Evolutionary conservation across 1,140 invertebrate species (phyloP).

Genomic region (Battus philenor): DNA sequence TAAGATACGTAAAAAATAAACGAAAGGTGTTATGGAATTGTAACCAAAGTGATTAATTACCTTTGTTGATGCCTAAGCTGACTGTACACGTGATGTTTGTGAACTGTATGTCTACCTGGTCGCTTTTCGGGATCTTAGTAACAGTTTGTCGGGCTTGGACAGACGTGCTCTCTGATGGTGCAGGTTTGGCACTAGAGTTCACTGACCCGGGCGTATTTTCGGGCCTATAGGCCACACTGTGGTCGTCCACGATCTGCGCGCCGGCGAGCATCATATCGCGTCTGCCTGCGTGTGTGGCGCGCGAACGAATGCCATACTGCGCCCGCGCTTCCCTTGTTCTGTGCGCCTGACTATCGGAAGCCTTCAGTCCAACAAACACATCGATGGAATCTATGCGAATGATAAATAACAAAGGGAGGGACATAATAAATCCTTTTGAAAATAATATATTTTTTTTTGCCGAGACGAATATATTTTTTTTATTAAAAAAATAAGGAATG

Average conservation of each 20-base stretch:
- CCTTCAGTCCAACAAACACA: too few species aligned
- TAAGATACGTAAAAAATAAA: too few species aligned
- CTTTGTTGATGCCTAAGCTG: constrained; percentile 82
- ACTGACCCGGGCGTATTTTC: constrained; percentile 16
- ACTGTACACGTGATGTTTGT: constrained; percentile 83
- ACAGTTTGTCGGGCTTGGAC: constrained; percentile 34
- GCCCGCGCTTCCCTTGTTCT: constrained; percentile 16
- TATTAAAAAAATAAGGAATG: too few species aligned
- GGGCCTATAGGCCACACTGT: constrained; percentile 39
- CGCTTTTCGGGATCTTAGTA: constrained; percentile 67
- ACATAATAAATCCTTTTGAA: too few species aligned
- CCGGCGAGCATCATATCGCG: constrained; percentile 63
- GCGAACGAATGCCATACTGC: constrained; percentile 30
- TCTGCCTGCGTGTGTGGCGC: constrained; percentile 32
- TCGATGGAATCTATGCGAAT: too few species aligned
- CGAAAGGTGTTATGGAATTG: too few species aligned
- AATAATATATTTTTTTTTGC: too few species aligned
- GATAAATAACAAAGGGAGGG: too few species aligned
- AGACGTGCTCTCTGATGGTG: constrained; percentile 13
- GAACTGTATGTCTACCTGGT: constrained; percentile 83
- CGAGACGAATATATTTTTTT: too few species aligned
- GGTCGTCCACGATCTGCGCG: constrained; percentile 50
- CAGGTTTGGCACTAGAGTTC: constrained; percentile 20
- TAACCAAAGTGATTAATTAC: too few species aligned
- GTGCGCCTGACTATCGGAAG: too few species aligned